These are phyloP conservation scores for Heliocidaris tuberculata DNA, from an alignment of 35 echinoderm and acorn worm genomes.

Conservation along the genomic window DNA sequence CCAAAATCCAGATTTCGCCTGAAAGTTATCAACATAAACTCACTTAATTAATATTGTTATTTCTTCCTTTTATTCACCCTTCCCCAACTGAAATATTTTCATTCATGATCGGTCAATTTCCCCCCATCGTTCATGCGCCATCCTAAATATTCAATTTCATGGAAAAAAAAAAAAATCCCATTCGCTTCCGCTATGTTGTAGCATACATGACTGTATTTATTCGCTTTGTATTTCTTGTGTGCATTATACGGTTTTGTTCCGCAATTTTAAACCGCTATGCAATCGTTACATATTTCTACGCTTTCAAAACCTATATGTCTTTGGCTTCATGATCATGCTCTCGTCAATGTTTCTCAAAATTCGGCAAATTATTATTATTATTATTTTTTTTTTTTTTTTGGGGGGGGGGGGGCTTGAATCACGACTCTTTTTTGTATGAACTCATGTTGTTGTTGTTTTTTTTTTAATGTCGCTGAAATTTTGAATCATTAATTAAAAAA, in stretches of 20 bases:
- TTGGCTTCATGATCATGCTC: too few relatives aligned
- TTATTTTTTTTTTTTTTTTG: not conserved
- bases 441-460: too few relatives aligned
- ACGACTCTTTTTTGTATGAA: not conserved
- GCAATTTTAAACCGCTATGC: not conserved
- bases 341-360: too few relatives aligned
- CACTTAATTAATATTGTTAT: constrained; percentile 36
- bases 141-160: not conserved
- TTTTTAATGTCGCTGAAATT: too few relatives aligned
- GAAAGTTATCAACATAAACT: constrained; percentile 24
- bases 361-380: not conserved
- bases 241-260: not conserved
- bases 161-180: not conserved
- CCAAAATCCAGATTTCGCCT: not conserved
- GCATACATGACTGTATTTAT: not conserved
- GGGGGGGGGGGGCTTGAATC: not conserved
- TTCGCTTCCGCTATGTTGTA: not conserved
- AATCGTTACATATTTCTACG: not conserved
- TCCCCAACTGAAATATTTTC: not conserved
- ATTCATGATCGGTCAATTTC: not conserved
- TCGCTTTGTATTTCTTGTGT: not conserved
- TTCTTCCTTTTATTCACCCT: constrained; percentile 33
- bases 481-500: too few relatives aligned
- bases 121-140: not conserved
- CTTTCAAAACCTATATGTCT: not conserved